Conservation (phyloP, 2,888 invertebrate species). For the Temnothorax rugatulus region DNA sequence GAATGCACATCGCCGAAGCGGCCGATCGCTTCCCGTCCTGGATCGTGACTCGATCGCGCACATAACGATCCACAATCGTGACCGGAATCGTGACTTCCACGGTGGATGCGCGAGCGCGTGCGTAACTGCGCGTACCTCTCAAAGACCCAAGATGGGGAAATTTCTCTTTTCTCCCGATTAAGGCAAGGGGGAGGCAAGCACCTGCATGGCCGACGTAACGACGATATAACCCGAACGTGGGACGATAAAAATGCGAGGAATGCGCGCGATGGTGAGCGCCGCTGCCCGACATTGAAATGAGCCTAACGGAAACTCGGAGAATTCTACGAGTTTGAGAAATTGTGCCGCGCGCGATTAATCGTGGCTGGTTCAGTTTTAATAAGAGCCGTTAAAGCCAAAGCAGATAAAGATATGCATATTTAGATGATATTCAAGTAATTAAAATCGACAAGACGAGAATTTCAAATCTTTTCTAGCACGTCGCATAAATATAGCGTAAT, state of each 20-base stretch:
- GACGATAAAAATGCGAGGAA: slow-evolving; percentile 45
- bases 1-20: slow-evolving; percentile 61
- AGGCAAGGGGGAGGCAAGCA: neutral
- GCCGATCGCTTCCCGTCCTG: slow-evolving; percentile 71
- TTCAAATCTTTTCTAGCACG: neutral
- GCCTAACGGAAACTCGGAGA: slow-evolving; percentile 38
- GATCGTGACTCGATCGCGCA: slow-evolving; percentile 76
- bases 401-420: neutral
- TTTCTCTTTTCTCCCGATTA: slow-evolving; percentile 61
- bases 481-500: neutral
- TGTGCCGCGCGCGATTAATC: slow-evolving; percentile 13
- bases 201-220: slow-evolving; percentile 11
- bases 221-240: slow-evolving; percentile 20
- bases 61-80: slow-evolving; percentile 70
- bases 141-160: slow-evolving; percentile 18
- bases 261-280: neutral
- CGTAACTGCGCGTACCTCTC: slow-evolving; percentile 44
- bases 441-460: neutral
- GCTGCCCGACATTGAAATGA: slow-evolving; percentile 31
- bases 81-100: slow-evolving; percentile 69
- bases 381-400: neutral
- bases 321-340: slow-evolving; percentile 13
- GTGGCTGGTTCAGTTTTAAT: neutral
- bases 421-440: neutral
- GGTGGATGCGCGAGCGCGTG: slow-evolving; percentile 54